A percentile compares a stretch with the other conserved stretches of the same genome.
These are phyloP conservation scores for Hiodon alosoides DNA, from an alignment of 2,113 vertebrate genomes.

Conservation along the genomic window DNA sequence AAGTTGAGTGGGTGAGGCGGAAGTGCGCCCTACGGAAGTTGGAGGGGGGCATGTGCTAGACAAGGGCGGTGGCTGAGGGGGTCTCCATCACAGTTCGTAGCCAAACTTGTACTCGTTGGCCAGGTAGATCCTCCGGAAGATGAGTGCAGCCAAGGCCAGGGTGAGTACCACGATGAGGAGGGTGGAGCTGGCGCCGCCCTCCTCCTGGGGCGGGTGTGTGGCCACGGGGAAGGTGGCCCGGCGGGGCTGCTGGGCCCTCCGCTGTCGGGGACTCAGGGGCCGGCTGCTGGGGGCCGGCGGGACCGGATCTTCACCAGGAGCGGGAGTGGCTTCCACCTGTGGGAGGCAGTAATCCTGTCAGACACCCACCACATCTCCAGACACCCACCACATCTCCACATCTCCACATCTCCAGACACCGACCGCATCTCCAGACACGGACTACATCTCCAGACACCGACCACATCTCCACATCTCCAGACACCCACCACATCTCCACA, in stretches of 20 bases:
- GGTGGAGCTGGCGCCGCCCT: conserved; percentile 68
- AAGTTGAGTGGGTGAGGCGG: too few species aligned
- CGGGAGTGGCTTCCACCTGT: conserved; percentile 53
- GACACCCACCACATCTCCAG: not conserved
- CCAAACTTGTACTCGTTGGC: conserved; percentile 89
- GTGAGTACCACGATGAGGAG: conserved; percentile 85
- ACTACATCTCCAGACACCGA: not conserved
- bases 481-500: not conserved
- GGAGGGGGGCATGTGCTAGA: too few species aligned
- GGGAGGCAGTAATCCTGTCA: conserved; percentile 8
- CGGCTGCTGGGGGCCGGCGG: conserved; percentile 39
- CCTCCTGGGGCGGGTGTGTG: conserved; percentile 61
- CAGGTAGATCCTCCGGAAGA: conserved; percentile 90
- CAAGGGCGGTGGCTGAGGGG: not conserved
- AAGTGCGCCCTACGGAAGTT: too few species aligned
- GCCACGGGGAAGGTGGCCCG: conserved; percentile 57
- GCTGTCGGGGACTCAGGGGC: conserved; percentile 79
- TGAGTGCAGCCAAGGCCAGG: conserved; percentile 83
- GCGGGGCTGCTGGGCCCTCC: conserved; percentile 65
- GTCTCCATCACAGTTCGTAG: conserved; percentile 75
- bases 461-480: not conserved
- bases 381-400: too few species aligned
- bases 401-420: not conserved
- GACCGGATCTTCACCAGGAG: conserved; percentile 34
- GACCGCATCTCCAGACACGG: not conserved